Base-by-base conservation (phyloP, 2,797 vertebrate genomes). In the Hemitrygon akajei region DNA sequence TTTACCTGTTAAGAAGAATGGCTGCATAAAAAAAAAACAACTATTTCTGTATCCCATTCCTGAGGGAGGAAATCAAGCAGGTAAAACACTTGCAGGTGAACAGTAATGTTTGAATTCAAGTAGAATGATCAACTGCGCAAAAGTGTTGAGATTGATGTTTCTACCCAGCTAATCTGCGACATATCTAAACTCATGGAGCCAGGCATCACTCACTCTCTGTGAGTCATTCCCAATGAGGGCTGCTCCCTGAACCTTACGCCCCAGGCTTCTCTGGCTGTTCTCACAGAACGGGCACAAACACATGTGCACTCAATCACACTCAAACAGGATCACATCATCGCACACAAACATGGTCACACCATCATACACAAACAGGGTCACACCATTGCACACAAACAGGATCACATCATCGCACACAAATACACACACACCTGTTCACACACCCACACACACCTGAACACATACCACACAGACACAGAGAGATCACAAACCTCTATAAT, bases 61-160 rank as follows among this genome's bases (percentile, higher is more conserved):
- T 25, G 86, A 89, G 86, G 60, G 86, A 66, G 60, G 60, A 89
- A 89, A 22, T 37, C 18, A 7, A 89, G 86, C 7, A 89, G 18
- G n/a, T 34, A 69, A 69, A 18, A 89, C 3, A 69, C 60, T n/a
- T 30, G 3, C 7, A 27, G n/a, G 86, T 66, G 69, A 89, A 6
- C n/a, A 16, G 63, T 69, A 66, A 89, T 60, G 34, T 2, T 66
- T 18, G 7, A 69, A 89, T 69, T 89, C 20, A 89, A 66, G 20
- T 25, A 34, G 86, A 89, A 37, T 16, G 69, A n/a, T 37, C 60
- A 89, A 37, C 86, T n/a, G 30, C 30, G 37, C n/a, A 2, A n/a
- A 89, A 89, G 69, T 69, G n/a, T 69, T 69, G 34, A 66, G 86
- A 66, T 66, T 89, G n/a, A 69, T 66, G 37, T 69, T 66, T 89